Evolutionary conservation across 2,888 invertebrate genomes (phyloP), one percentile per base, ranked within the genome.

Genomic region (Nymphalis c-album): DNA sequence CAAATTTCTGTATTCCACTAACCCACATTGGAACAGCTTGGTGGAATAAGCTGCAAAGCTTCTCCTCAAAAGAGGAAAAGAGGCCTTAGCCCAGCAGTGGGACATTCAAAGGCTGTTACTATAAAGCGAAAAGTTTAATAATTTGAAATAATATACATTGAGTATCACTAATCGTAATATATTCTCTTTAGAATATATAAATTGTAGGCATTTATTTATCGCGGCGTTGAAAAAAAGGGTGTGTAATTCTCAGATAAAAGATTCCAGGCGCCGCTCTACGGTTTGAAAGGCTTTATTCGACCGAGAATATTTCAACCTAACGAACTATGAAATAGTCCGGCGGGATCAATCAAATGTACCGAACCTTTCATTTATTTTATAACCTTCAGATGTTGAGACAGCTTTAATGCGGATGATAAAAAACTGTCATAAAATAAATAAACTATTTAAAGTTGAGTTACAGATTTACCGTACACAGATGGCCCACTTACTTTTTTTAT

Each of bases 301-400:
- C 71, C 71, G 73, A 73, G 73, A 73, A 73, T 69, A 74, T 75
- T 73, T 68, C 69, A 69, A 65, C 61, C 71, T 74, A 73, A 74
- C 74, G 71, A 75, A 75, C 71, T 73, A 73, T 74, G 72, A 75
- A 76, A 76, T 75, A 69, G 69, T 72, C 66, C 64, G 73, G 55
- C 66, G 71, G 64, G 72, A 73, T 73, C 75, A 75, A 73, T 72
- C 73, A 71, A 73, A 74, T 47, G 55, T 63, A 51, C 59, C 64
- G 62, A 64, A 61, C 58, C 59, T 71, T 67, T 31, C 22, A 69
- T 62, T 46, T 67, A 58, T 55, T 62, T n/a, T 53, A 47, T n/a
- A 46, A 18, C 51, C 22, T 10, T 55, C 26, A 22, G n/a, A 55
- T 26, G 53, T 17, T 63, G 46, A 46, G 22, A 46, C 13, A 20